These are phyloP conservation scores for Hylaeus anthracinus DNA, from an alignment of 1,140 invertebrate genomes.

Conservation along the genomic window DNA sequence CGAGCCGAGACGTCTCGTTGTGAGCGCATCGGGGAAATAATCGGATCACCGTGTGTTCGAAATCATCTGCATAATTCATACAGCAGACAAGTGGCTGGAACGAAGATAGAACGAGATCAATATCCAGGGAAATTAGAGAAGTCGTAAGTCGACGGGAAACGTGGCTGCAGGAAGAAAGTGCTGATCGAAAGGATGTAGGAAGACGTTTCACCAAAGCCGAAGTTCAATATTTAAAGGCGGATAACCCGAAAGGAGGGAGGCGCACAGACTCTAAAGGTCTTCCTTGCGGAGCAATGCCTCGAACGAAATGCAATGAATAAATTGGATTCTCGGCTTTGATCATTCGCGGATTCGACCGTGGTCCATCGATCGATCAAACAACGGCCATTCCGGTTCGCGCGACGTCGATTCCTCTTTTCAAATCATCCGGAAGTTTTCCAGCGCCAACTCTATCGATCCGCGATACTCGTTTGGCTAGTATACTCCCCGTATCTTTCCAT, in stretches of 20 bases:
- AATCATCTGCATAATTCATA: too few species aligned
- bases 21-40: too few species aligned
- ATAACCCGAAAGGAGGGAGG: conserved; percentile 52
- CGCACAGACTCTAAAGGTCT: conserved; percentile 43
- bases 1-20: too few species aligned
- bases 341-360: conserved; percentile 3
- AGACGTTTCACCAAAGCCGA: conserved; percentile 29
- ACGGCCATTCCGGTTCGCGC: conserved; percentile 8
- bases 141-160: conserved; percentile 30
- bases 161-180: conserved; percentile 35
- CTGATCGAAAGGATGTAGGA: conserved; percentile 41
- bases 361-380: conserved; percentile 22
- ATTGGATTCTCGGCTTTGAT: conserved; percentile 37
- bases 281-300: conserved; percentile 19
- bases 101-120: background rate
- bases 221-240: conserved; percentile 66
- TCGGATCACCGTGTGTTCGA: too few species aligned
- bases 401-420: background rate
- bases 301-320: conserved; percentile 47
- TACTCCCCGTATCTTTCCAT: too few species aligned
- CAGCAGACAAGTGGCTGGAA: background rate
- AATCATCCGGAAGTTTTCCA: background rate
- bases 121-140: background rate
- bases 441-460: too few species aligned
- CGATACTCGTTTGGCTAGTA: background rate